Percentiles rank a stretch among this genome's conserved stretches.
Conservation (phyloP, 1,140 invertebrate genomes). For the Lordiphosa clarofinis region DNA sequence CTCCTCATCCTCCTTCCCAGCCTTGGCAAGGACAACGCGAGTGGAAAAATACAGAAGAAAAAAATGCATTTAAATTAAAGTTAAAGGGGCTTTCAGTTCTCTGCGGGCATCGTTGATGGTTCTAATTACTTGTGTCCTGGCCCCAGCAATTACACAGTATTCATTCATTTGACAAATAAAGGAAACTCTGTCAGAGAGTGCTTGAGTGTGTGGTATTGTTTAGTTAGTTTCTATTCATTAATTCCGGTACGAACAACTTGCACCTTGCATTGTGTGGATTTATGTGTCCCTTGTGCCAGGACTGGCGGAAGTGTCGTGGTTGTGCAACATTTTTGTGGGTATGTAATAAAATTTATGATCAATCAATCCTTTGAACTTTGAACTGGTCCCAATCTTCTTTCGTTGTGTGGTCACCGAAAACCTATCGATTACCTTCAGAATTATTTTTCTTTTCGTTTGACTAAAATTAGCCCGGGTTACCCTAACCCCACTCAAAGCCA, state of each 20-base stretch:
- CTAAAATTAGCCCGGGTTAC: slow-evolving; percentile 53
- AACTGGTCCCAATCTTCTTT: not conserved
- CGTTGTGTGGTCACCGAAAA: slow-evolving; percentile 2
- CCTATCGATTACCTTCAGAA: slow-evolving; percentile 54
- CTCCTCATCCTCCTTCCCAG: not conserved
- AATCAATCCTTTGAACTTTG: slow-evolving; percentile 4
- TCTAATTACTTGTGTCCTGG: slow-evolving; percentile 41
- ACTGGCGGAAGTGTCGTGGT: slow-evolving; percentile 5
- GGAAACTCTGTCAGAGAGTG: slow-evolving; percentile 19
- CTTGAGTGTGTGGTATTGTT: slow-evolving; percentile 40
- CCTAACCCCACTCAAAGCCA: slow-evolving; percentile 42
- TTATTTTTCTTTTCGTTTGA: slow-evolving; percentile 43
- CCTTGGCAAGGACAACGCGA: slow-evolving; percentile 33
- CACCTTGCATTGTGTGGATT: slow-evolving; percentile 37
- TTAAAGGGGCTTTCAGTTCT: slow-evolving; percentile 1
- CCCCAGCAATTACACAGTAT: slow-evolving; percentile 41
- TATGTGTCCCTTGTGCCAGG: slow-evolving; percentile 17
- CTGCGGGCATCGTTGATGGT: slow-evolving; percentile 21
- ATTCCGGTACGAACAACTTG: slow-evolving; percentile 11
- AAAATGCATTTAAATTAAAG: slow-evolving; percentile 7
- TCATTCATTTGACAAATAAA: slow-evolving; percentile 30
- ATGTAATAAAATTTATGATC: not conserved
- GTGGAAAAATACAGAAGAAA: slow-evolving; percentile 41
- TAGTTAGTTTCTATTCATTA: slow-evolving; percentile 25
- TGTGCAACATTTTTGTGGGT: not conserved